A percentile compares a stretch with the other conserved stretches of the same genome.
These are phyloP conservation scores for Hippocampus comes DNA, from an alignment of 2,113 vertebrate species.

Conservation along the genomic window DNA sequence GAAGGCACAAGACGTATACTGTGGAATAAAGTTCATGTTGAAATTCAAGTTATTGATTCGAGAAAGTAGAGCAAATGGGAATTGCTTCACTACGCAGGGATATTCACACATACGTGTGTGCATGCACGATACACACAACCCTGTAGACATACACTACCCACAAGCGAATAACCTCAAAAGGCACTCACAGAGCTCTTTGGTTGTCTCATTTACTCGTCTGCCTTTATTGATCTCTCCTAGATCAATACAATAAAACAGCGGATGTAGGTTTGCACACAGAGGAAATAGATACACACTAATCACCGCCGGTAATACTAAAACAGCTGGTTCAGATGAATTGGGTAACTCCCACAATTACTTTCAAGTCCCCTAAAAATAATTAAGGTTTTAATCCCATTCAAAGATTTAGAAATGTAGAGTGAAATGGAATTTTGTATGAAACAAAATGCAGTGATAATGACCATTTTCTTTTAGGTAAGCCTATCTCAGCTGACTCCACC, in stretches of 20 bases:
- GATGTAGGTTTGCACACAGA: constrained; percentile 37
- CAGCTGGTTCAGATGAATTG: constrained; percentile 6
- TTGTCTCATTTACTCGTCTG: constrained; percentile 37
- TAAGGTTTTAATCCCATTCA: constrained; percentile 22
- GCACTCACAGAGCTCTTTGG: constrained; percentile 19
- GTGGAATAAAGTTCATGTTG: neutral
- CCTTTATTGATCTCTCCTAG: constrained; percentile 43
- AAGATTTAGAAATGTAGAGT: neutral
- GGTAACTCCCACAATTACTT: constrained; percentile 29
- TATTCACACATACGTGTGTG: neutral
- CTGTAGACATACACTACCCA: neutral
- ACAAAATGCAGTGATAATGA: neutral
- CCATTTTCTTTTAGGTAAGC: neutral
- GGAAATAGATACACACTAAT: constrained; percentile 41
- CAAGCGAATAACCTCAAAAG: constrained; percentile 8
- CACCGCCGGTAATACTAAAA: constrained; percentile 8
- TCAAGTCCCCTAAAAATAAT: constrained; percentile 17
- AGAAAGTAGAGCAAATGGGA: constrained; percentile 1
- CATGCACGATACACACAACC: constrained; percentile 10
- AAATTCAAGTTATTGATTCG: constrained; percentile 40
- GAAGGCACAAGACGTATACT: neutral
- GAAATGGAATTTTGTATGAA: constrained; percentile 7
- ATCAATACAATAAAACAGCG: constrained; percentile 56
- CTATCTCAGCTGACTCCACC: no score
- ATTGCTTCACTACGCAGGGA: constrained; percentile 6